phyloP scores from a whole-genome alignment of 1,140 invertebrate species.

The Steinernema feltiae region DNA sequence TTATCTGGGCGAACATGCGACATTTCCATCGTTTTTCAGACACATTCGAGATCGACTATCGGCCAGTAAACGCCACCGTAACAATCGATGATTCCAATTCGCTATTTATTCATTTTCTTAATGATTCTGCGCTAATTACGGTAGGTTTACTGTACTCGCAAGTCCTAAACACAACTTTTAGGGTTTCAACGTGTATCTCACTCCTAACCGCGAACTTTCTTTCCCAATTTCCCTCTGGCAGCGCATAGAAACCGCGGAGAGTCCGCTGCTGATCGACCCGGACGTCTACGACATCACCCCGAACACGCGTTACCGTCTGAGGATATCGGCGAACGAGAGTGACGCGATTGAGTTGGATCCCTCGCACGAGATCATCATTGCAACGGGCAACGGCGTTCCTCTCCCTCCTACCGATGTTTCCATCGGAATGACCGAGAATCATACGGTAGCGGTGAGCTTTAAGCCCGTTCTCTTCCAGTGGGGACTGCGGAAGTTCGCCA shows the following conservation, averaged over 20 bases:
- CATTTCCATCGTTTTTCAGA: not conserved
- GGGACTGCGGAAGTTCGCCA: not conserved
- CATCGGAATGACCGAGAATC: not conserved
- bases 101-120: not conserved
- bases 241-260: not conserved
- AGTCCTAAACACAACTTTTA: not conserved
- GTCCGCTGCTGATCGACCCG: not conserved
- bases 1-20: not conserved
- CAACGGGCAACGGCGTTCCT: not conserved
- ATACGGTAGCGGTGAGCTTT: not conserved
- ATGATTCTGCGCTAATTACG: not conserved
- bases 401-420: not conserved
- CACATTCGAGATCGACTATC: not conserved
- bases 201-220: constrained; percentile 1
- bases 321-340: constrained; percentile 2
- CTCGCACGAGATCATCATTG: not conserved
- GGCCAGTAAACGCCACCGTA: not conserved
- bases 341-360: not conserved
- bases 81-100: constrained; percentile 5
- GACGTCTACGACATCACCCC: not conserved
- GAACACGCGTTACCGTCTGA: not conserved
- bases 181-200: constrained; percentile 15
- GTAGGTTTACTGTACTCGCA: not conserved
- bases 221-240: not conserved
- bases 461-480: not conserved